Conservation (phyloP, 1,140 invertebrate species). For the Archivesica marissinica region DNA sequence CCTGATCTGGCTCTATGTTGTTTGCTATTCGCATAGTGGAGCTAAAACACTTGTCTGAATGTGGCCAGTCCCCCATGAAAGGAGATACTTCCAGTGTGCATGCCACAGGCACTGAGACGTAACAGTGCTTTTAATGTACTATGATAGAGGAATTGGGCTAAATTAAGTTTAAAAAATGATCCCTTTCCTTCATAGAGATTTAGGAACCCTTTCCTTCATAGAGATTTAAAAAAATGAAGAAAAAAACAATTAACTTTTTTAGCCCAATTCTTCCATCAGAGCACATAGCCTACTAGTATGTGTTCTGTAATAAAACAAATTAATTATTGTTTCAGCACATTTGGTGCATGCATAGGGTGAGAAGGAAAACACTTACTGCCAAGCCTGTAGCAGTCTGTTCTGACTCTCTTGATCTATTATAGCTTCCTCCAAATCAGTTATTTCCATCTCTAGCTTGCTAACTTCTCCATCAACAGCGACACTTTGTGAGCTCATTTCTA, state of each 20-base stretch:
- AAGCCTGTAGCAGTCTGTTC: neutral
- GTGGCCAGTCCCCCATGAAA: no score
- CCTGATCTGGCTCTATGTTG: no score
- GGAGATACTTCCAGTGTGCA: no score
- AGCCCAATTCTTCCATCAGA: neutral
- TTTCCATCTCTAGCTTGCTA: conserved; percentile 7
- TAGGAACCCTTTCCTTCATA: neutral
- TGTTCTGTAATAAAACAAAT: neutral
- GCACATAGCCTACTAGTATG: neutral
- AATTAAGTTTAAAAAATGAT: no score
- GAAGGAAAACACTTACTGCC: neutral
- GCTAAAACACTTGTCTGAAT: no score
- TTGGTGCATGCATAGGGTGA: no score
- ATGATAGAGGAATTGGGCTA: no score
- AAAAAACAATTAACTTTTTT: neutral
- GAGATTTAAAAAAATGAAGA: neutral
- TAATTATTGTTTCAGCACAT: neutral
- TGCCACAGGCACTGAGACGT: no score
- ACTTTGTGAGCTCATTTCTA: no score
- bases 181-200: no score
- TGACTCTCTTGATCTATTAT: neutral
- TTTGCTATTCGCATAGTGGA: no score
- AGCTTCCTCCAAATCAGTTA: neutral
- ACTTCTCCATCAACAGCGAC: neutral
- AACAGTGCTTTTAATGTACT: no score